Base-by-base conservation (phyloP, 2,113 vertebrate genomes). In the Struthio camelus region DNA sequence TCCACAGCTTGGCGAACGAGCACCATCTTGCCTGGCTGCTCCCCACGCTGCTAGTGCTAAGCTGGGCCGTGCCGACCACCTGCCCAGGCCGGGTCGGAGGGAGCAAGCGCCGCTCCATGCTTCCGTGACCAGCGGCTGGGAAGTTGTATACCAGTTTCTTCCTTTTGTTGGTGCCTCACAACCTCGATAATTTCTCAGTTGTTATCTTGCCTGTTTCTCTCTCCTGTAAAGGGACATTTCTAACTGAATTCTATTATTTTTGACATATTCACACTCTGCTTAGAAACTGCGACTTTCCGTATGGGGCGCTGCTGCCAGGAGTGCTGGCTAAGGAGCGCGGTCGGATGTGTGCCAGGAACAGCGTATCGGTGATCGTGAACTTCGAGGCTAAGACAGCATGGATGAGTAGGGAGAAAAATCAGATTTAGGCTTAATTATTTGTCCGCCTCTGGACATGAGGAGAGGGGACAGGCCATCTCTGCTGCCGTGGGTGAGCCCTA, bases 401-500 rank as follows among this genome's bases (percentile, higher is more conserved):
- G 48, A n/a, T n/a, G 48, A n/a, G 48, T 22, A 9, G 32, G 6
- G 25, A 38, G 28, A 53, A 46, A 53, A 51, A 25, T 19, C 11
- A 13, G n/a, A 19, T 38, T 53, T 72, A n/a, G 24, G 36, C 42
- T 89, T 23, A n/a, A 6, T 58, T 89, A 32, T 65, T 80, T 1
- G 1, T 48, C 53, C 76, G 22, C 14, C 34, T 42, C 56, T n/a
- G 77, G 72, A 50, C 23, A 17, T 0, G 1, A 73, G 34, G 7
- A 66, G 36, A 59, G 40, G 38, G 64, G 24, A 8, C 13, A 36
- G 59, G 20, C 38, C 38, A 9, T 7, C 28, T 42, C n/a, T 42
- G 27, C 36, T 83, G 79, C 66, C 32, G 59, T 44, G 28, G 36
- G 36, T 18, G 32, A 0, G 0, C 16, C 59, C 32, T 44, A 75